Evolutionary conservation across 2,113 vertebrate species (phyloP).

Genomic region (Salvelinus fontinalis): DNA sequence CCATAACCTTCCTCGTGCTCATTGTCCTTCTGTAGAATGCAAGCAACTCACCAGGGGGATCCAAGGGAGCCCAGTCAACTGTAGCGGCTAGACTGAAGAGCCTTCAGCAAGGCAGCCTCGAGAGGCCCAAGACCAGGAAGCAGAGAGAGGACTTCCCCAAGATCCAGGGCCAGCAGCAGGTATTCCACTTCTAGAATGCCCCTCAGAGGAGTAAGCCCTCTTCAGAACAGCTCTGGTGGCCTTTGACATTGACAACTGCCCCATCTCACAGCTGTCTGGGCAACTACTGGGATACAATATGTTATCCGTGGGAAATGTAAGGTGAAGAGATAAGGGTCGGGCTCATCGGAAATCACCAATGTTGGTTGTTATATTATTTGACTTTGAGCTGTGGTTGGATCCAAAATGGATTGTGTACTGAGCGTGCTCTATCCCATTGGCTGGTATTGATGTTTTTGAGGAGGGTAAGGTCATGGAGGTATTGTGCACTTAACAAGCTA

Average conservation of each 20-base stretch:
- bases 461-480: slow-evolving; percentile 36
- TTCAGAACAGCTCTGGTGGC: background rate
- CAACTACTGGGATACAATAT: slow-evolving; percentile 5
- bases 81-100: slow-evolving; percentile 86
- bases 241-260: background rate
- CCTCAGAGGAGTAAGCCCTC: background rate
- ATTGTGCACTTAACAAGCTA: slow-evolving; percentile 46
- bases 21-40: slow-evolving; percentile 59
- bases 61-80: slow-evolving; percentile 81
- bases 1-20: background rate
- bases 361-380: background rate
- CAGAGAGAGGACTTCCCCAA: slow-evolving; percentile 89
- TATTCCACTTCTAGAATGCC: slow-evolving; percentile 76
- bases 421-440: slow-evolving; percentile 41
- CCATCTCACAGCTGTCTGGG: slow-evolving; percentile 34
- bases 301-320: slow-evolving; percentile 28
- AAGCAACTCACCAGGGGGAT: slow-evolving; percentile 77
- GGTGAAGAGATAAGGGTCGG: slow-evolving; percentile 15
- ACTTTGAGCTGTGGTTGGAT: slow-evolving; percentile 47
- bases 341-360: background rate
- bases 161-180: slow-evolving; percentile 94
- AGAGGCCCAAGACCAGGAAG: slow-evolving; percentile 86
- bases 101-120: slow-evolving; percentile 85
- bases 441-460: slow-evolving; percentile 45
- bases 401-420: slow-evolving; percentile 41